Percentiles rank a stretch among this genome's conserved stretches.
These are phyloP conservation scores for Lepidocyrtoides sp. DNA, from an alignment of 2,888 invertebrate species.

Conservation along the genomic window DNA sequence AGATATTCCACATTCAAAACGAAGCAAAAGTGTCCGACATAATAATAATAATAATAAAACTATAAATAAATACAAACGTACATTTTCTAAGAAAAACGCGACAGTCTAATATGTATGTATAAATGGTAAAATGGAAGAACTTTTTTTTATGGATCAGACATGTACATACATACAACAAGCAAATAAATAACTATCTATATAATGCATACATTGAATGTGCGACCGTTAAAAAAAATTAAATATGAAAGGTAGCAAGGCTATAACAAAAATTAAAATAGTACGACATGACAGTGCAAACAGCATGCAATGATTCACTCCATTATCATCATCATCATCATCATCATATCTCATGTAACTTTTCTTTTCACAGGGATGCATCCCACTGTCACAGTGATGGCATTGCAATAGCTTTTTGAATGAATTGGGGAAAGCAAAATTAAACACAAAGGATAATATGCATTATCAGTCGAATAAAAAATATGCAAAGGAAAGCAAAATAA, in stretches of 20 bases:
- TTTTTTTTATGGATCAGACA: not conserved
- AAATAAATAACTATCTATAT: not conserved
- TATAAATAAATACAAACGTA: not conserved
- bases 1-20: not conserved
- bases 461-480: not conserved
- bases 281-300: not conserved
- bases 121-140: not conserved
- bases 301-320: not conserved
- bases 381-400: not conserved
- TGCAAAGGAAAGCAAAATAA: not conserved
- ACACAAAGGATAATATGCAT: not conserved
- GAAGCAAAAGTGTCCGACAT: not conserved
- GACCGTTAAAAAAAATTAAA: not conserved
- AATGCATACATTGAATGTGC: not conserved
- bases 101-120: not conserved
- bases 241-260: too few relatives aligned
- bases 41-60: not conserved
- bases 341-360: not conserved
- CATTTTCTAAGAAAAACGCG: not conserved
- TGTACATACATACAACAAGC: not conserved
- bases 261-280: not conserved
- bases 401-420: not conserved
- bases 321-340: not conserved
- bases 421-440: constrained; percentile 6
- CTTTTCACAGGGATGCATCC: not conserved